Evolutionary conservation across 1,140 invertebrate genomes (phyloP).

Genomic region (Pissodes strobi): DNA sequence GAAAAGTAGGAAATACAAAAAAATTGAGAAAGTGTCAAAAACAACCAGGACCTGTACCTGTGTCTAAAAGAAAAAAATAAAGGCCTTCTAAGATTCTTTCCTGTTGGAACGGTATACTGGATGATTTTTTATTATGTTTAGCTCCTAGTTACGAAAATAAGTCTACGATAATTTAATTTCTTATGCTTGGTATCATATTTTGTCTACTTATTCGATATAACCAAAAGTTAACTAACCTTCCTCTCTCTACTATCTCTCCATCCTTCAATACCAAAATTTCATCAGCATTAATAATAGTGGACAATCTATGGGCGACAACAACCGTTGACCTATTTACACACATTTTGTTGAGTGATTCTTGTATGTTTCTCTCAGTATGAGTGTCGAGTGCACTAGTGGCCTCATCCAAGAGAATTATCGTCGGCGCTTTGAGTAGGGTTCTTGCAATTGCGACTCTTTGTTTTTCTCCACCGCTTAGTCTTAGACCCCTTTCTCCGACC

Average conservation of each 20-base stretch:
- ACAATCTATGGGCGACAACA: slow-evolving; percentile 90
- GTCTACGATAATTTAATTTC: too few relatives aligned
- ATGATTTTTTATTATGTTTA: too few relatives aligned
- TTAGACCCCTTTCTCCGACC: slow-evolving; percentile 79
- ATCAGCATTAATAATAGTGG: slow-evolving; percentile 92
- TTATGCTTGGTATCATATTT: too few relatives aligned
- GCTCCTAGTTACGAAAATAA: too few relatives aligned
- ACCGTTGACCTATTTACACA: slow-evolving; percentile 87
- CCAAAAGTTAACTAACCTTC: slow-evolving; percentile 63
- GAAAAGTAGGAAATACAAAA: too few relatives aligned
- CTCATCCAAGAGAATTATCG: slow-evolving; percentile 81
- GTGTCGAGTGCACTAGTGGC: slow-evolving; percentile 86
- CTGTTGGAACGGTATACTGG: too few relatives aligned
- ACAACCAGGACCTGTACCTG: too few relatives aligned
- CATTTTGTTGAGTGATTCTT: slow-evolving; percentile 69
- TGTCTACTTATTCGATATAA: too few relatives aligned
- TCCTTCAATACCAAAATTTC: slow-evolving; percentile 89
- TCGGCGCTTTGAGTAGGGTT: slow-evolving; percentile 85
- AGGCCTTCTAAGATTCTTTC: too few relatives aligned
- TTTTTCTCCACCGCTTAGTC: slow-evolving; percentile 88
- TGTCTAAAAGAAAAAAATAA: too few relatives aligned
- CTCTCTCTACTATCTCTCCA: slow-evolving; percentile 87
- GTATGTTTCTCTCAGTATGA: slow-evolving; percentile 83
- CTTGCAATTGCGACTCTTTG: slow-evolving; percentile 92
- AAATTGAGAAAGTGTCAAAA: too few relatives aligned